Percentiles rank a stretch among this genome's conserved stretches.
phyloP scores from a whole-genome alignment of 2,888 invertebrate genomes.

The Scrobipalpa costella region DNA sequence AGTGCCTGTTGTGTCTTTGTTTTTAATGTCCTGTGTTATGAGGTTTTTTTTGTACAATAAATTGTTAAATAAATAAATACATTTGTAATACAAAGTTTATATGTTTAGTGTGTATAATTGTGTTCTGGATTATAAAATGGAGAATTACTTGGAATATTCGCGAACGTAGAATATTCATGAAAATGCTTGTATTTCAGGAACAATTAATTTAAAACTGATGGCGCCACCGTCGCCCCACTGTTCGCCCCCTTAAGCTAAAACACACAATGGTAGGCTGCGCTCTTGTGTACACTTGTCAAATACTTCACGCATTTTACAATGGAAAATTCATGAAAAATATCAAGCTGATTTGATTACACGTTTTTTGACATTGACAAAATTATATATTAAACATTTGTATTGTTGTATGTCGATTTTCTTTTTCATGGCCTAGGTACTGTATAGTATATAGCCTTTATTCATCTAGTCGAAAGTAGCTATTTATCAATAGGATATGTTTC shows the following conservation, averaged over 20 bases:
- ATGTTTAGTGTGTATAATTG: no score
- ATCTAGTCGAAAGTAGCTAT: slow-evolving; percentile 19
- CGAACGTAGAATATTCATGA: no score
- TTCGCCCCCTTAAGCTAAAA: slow-evolving; percentile 34
- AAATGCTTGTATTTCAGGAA: no score
- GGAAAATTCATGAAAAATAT: neutral
- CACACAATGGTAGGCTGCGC: slow-evolving; percentile 14
- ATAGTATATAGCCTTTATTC: neutral
- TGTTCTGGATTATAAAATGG: no score
- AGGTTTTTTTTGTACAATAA: no score
- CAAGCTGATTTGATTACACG: neutral
- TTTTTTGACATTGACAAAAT: neutral
- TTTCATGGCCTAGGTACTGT: neutral
- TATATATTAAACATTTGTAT: neutral
- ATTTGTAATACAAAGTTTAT: no score
- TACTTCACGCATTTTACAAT: neutral
- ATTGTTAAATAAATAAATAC: no score
- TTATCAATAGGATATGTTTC: slow-evolving; percentile 24
- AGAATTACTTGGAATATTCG: no score
- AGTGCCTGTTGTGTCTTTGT: no score
- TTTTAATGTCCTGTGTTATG: no score
- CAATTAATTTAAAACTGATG: no score
- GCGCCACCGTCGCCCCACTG: no score
- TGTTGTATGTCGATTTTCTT: neutral
- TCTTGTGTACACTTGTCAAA: slow-evolving; percentile 39